phyloP scores from a whole-genome alignment of 2,888 invertebrate species.

The Hirtodrosophila duncani region DNA sequence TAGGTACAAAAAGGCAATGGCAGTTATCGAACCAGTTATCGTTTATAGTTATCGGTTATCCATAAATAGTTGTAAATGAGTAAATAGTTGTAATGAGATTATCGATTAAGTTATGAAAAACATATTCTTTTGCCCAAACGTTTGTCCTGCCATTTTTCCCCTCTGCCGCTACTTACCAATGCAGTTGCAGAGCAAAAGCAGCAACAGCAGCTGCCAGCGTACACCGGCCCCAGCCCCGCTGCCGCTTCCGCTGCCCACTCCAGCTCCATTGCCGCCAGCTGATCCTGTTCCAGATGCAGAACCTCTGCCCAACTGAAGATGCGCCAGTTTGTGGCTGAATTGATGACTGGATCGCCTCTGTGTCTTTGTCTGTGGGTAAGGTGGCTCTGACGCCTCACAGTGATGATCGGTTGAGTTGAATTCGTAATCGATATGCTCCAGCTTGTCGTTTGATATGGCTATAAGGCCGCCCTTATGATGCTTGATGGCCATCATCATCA shows the following conservation, averaged over 20 bases:
- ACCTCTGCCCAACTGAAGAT: constrained; percentile 5
- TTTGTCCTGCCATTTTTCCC: constrained; percentile 1
- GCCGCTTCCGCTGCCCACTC: constrained; percentile 19
- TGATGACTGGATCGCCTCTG: constrained; percentile 32
- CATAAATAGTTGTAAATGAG: too few relatives aligned
- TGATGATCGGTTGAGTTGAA: background rate
- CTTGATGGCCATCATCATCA: constrained; percentile 42
- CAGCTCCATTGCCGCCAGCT: too few relatives aligned
- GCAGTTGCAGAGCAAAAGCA: constrained; percentile 74
- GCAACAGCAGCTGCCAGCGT: constrained; percentile 71
- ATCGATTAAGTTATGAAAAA: constrained; percentile 11
- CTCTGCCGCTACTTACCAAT: constrained; percentile 70
- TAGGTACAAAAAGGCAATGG: too few relatives aligned
- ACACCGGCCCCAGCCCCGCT: constrained; percentile 8
- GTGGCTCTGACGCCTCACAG: too few relatives aligned
- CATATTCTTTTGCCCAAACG: constrained; percentile 27
- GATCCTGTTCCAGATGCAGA: too few relatives aligned
- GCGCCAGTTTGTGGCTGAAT: constrained; percentile 45
- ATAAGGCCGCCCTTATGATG: constrained; percentile 11
- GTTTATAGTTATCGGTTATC: constrained; percentile 12
- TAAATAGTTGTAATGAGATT: too few relatives aligned
- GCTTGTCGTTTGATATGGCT: constrained; percentile 10
- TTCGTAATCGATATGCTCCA: background rate
- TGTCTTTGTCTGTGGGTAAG: constrained; percentile 20
- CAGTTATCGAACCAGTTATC: background rate